phyloP scores from a whole-genome alignment of 2,888 invertebrate species.

The Ophioninae sp. region DNA sequence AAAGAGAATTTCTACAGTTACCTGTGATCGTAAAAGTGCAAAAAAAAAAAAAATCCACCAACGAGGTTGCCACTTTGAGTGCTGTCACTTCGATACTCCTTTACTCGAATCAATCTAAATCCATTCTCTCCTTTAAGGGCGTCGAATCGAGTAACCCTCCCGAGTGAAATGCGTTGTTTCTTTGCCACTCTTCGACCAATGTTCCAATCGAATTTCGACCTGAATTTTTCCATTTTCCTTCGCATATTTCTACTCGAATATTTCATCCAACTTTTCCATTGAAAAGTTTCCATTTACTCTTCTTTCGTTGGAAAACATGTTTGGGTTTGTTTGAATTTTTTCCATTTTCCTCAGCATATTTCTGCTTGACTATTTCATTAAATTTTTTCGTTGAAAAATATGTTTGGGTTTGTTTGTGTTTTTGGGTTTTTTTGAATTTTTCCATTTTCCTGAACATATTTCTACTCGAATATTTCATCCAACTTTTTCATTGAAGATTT shows the following conservation, averaged over 20 bases:
- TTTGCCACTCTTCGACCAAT: not conserved
- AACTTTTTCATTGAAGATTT: no score
- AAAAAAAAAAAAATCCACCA: not conserved
- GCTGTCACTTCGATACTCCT: conserved; percentile 49
- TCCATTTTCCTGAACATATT: not conserved
- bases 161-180: conserved; percentile 9
- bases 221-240: not conserved
- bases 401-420: no score
- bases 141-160: conserved; percentile 31
- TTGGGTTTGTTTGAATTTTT: no score
- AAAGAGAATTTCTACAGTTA: not conserved
- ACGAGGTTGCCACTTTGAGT: conserved; percentile 26
- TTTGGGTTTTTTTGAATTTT: no score
- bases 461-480: not conserved
- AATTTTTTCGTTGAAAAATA: no score
- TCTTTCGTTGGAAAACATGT: no score
- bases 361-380: no score
- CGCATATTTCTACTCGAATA: not conserved
- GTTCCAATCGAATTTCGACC: conserved; percentile 41
- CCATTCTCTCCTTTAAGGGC: conserved; percentile 47
- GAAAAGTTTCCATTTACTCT: no score
- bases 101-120: conserved; percentile 61
- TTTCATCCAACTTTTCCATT: not conserved
- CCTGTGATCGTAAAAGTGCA: no score
- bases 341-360: no score